Percentiles rank a stretch among this genome's conserved stretches.
phyloP scores from a whole-genome alignment of 2,888 invertebrate species.

The Pheosia tremula region DNA sequence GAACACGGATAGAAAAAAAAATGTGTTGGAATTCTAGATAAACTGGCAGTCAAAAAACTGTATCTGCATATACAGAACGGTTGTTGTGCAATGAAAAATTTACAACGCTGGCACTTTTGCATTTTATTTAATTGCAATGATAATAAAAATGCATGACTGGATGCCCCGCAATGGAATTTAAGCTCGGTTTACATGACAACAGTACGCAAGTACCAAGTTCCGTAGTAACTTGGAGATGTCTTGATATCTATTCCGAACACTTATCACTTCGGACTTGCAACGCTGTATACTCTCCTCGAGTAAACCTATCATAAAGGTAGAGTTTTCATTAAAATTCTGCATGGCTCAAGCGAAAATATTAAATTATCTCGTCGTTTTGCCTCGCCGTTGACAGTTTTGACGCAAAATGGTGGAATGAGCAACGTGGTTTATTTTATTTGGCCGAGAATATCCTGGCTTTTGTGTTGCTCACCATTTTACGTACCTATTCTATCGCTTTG shows the following conservation, averaged over 20 bases:
- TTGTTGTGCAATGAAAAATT: too few species aligned
- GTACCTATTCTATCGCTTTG: neutral
- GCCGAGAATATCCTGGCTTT: constrained; percentile 7
- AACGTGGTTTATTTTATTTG: constrained; percentile 6
- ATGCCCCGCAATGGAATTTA: neutral
- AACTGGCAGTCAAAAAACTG: too few species aligned
- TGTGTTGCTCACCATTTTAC: neutral
- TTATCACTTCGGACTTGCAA: too few species aligned
- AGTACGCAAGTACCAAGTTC: too few species aligned
- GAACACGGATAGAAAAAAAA: too few species aligned
- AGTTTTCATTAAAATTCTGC: constrained; percentile 10
- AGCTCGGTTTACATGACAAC: too few species aligned
- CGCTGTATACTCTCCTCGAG: too few species aligned
- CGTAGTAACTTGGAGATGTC: too few species aligned
- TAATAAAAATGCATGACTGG: constrained; percentile 8
- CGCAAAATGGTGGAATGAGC: constrained; percentile 8
- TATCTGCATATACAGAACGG: too few species aligned
- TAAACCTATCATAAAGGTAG: neutral
- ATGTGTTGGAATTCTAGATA: too few species aligned
- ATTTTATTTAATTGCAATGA: neutral
- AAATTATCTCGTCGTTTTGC: constrained; percentile 16
- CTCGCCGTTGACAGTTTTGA: constrained; percentile 14
- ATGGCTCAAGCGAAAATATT: constrained; percentile 13
- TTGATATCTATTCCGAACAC: too few species aligned
- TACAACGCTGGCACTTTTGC: too few species aligned